These are phyloP conservation scores for Lophius americanus DNA, from an alignment of 2,797 vertebrate species.

Conservation along the genomic window DNA sequence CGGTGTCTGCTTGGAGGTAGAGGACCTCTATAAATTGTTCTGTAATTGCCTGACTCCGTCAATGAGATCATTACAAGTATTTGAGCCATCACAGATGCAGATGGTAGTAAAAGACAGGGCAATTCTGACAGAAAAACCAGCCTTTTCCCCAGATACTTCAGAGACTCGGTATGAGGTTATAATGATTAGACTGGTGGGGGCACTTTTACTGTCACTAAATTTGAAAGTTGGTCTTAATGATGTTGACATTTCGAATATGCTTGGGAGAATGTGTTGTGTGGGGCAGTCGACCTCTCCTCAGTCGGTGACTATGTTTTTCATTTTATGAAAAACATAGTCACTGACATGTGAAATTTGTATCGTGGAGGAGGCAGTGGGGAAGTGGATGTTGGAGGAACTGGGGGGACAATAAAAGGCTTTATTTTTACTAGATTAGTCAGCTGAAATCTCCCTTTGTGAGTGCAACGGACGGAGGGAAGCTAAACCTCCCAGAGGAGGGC, in stretches of 20 bases:
- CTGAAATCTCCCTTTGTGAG: slow-evolving; percentile 75
- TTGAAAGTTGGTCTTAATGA: slow-evolving; percentile 71
- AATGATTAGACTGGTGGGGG: slow-evolving; percentile 51
- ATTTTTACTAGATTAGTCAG: slow-evolving; percentile 75
- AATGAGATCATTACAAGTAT: slow-evolving; percentile 56
- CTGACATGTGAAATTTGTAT: slow-evolving; percentile 68
- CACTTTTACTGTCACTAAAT: slow-evolving; percentile 48
- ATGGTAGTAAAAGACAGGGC: slow-evolving; percentile 16
- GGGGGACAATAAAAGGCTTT: slow-evolving; percentile 55
- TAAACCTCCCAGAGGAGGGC: slow-evolving; percentile 63
- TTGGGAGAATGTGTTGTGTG: slow-evolving; percentile 63
- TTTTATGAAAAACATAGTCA: slow-evolving; percentile 65
- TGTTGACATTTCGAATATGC: slow-evolving; percentile 76
- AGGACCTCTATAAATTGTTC: slow-evolving; percentile 39
- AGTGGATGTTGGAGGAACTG: slow-evolving; percentile 49
- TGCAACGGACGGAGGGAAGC: slow-evolving; percentile 41
- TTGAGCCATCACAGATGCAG: slow-evolving; percentile 14
- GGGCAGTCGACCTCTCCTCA: slow-evolving; percentile 40
- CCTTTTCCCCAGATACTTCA: slow-evolving; percentile 6
- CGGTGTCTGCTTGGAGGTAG: neutral
- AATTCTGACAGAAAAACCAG: slow-evolving; percentile 52
- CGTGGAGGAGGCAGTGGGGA: slow-evolving; percentile 14
- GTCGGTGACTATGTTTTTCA: slow-evolving; percentile 1
- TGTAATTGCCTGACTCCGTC: slow-evolving; percentile 60
- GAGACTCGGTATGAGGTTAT: slow-evolving; percentile 40